Percentiles rank a stretch among this genome's conserved stretches.
phyloP scores from a whole-genome alignment of 2,113 vertebrate species.

The Panthera uncia region DNA sequence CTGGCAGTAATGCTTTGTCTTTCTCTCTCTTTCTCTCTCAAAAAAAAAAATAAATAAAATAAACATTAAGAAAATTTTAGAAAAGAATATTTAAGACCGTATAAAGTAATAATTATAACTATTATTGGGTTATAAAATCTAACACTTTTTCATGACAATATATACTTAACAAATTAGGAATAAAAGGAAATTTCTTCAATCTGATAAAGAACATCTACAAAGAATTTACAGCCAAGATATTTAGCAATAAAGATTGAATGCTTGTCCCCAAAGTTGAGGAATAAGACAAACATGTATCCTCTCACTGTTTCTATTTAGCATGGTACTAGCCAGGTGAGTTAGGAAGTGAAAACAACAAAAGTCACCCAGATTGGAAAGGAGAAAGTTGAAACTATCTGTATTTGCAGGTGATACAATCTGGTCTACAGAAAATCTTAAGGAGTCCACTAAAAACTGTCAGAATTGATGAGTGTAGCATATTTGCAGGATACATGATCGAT shows the following conservation, averaged over 20 bases:
- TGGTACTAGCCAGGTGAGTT: neutral
- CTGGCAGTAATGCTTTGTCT: no score
- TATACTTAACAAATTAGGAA: neutral
- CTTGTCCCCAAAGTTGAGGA: neutral
- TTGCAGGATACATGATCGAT: neutral
- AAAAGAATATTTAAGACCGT: no score
- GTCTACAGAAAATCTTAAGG: neutral
- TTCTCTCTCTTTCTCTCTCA: no score
- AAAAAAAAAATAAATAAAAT: no score
- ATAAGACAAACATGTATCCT: neutral
- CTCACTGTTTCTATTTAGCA: neutral
- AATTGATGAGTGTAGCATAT: neutral
- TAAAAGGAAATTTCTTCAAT: neutral
- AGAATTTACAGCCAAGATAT: neutral
- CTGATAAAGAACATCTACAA: neutral
- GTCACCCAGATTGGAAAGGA: neutral
- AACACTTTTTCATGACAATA: neutral
- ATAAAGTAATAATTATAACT: neutral
- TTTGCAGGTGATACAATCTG: neutral
- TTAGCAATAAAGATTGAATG: neutral
- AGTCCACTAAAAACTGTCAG: neutral
- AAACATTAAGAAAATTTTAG: no score
- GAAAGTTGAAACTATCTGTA: neutral
- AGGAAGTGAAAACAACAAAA: neutral
- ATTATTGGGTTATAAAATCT: neutral